Percentiles rank a stretch among this genome's conserved stretches.
phyloP scores from a whole-genome alignment of 2,113 vertebrate species.

The Pterocles gutturalis region DNA sequence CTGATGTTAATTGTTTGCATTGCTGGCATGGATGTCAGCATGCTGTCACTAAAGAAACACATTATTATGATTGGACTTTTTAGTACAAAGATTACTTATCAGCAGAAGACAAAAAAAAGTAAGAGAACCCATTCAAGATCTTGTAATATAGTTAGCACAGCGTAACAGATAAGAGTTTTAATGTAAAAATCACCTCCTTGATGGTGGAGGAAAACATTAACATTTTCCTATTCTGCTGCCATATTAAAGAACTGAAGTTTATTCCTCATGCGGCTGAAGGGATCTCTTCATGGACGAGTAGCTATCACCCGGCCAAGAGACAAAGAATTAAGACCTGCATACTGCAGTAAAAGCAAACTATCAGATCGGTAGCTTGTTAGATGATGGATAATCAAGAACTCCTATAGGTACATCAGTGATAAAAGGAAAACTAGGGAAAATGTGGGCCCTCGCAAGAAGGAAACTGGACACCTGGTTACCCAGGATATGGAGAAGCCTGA shows the following conservation, averaged over 20 bases:
- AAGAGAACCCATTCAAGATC: not conserved
- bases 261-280: not conserved
- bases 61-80: not conserved
- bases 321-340: not conserved
- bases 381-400: not conserved
- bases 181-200: not conserved
- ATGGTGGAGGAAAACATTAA: not conserved
- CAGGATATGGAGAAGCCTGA: too few species aligned
- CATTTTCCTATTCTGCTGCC: not conserved
- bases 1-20: not conserved
- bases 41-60: not conserved
- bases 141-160: not conserved
- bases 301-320: not conserved
- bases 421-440: too few species aligned
- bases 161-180: not conserved
- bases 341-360: not conserved
- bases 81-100: not conserved
- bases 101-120: not conserved
- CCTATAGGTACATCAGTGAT: too few species aligned
- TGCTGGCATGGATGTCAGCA: not conserved
- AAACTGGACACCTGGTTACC: too few species aligned
- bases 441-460: too few species aligned
- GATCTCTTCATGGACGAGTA: not conserved
- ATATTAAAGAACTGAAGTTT: not conserved
- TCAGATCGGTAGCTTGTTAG: not conserved